Conservation (phyloP, 1,140 invertebrate genomes). For the Rhopalosiphum maidis region DNA sequence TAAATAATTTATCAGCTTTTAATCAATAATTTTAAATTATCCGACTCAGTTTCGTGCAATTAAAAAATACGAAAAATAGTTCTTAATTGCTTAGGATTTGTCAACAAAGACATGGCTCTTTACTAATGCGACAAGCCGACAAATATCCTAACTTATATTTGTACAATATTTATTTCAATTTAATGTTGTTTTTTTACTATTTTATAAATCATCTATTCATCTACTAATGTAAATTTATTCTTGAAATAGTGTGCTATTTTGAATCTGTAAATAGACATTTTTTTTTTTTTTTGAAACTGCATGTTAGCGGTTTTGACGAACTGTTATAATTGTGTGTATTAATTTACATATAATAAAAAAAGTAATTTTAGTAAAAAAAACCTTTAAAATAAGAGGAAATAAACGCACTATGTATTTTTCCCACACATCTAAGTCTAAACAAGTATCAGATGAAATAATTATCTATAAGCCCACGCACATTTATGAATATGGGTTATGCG, state of each 20-base stretch:
- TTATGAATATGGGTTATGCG: conserved; percentile 48
- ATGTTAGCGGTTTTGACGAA: neutral
- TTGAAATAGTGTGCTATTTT: neutral
- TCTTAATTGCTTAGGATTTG: neutral
- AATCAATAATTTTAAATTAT: neutral
- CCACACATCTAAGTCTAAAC: neutral
- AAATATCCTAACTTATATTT: neutral
- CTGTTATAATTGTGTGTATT: neutral
- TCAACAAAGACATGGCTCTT: neutral
- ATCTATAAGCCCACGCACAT: neutral
- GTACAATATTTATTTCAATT: neutral
- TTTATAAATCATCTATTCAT: neutral
- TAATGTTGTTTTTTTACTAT: neutral
- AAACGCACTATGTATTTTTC: conserved; percentile 9
- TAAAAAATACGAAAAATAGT: neutral
- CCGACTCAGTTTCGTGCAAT: neutral
- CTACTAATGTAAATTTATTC: neutral
- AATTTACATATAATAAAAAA: neutral
- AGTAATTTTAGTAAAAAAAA: neutral
- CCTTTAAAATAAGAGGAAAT: conserved; percentile 1
- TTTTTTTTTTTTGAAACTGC: neutral
- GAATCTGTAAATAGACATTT: neutral
- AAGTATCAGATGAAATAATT: neutral
- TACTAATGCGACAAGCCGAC: neutral
- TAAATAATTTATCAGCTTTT: neutral